These are phyloP conservation scores for Macaca mulatta DNA, from an alignment of 2,113 vertebrate species.

Conservation along the genomic window DNA sequence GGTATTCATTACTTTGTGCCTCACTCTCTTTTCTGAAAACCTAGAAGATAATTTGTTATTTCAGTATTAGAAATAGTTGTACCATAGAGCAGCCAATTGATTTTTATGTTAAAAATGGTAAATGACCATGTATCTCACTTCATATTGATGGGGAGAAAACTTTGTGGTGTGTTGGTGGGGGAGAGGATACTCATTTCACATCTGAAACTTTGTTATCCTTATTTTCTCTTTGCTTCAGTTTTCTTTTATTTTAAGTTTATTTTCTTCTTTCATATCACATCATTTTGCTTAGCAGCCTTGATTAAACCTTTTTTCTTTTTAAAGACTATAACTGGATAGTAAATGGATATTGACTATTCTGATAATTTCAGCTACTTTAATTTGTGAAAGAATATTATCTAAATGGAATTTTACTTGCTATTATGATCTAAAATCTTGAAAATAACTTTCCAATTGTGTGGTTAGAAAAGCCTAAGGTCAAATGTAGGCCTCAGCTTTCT, in stretches of 20 bases:
- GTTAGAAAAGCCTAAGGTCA: background rate
- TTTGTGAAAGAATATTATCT: slow-evolving; percentile 34
- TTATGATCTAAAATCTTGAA: background rate
- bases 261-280: background rate
- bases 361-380: slow-evolving; percentile 2
- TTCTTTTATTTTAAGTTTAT: slow-evolving; percentile 4
- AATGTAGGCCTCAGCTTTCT: background rate
- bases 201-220: background rate
- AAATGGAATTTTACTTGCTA: background rate
- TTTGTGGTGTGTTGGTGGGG: background rate
- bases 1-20: background rate
- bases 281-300: background rate
- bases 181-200: background rate
- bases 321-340: background rate
- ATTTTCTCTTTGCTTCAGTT: background rate
- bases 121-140: background rate
- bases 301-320: background rate
- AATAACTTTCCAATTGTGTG: background rate
- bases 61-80: slow-evolving; percentile 27
- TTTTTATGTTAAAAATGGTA: slow-evolving; percentile 3
- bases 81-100: background rate
- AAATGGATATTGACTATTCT: background rate
- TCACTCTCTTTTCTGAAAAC: background rate
- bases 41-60: background rate
- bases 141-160: background rate